Conservation (phyloP, 2,113 vertebrate species). For the Oceanites oceanicus region DNA sequence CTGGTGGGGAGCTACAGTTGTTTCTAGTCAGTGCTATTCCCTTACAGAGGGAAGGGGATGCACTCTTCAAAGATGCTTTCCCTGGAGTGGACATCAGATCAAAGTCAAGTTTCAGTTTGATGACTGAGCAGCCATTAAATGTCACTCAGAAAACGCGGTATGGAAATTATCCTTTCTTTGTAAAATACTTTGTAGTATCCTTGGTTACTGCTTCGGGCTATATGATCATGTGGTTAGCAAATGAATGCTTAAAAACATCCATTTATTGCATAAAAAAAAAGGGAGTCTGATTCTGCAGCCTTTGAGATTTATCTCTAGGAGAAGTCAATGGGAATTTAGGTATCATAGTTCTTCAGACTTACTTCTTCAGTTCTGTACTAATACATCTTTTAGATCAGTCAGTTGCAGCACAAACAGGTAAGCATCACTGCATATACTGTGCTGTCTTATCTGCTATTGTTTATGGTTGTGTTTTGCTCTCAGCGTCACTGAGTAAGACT, state of each 20-base stretch:
- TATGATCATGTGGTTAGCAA: not conserved
- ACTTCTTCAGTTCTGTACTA: not conserved
- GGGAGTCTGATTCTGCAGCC: not conserved
- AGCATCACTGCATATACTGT: not conserved
- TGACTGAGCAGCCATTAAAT: not conserved
- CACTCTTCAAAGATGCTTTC: not conserved
- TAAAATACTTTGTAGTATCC: not conserved
- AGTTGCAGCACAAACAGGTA: not conserved
- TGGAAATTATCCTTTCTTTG: not conserved
- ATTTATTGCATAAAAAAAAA: not conserved
- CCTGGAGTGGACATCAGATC: not conserved
- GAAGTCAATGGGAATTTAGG: not conserved
- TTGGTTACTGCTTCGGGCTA: not conserved
- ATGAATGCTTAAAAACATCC: not conserved
- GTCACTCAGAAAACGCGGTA: not conserved
- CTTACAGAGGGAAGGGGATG: not conserved
- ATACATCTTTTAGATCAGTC: not conserved
- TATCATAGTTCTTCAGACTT: not conserved
- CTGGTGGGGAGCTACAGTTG: not conserved
- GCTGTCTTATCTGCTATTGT: not conserved
- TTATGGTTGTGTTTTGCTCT: not conserved
- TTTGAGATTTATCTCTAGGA: not conserved
- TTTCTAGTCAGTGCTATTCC: not conserved
- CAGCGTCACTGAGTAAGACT: not conserved
- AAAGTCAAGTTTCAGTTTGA: not conserved